Conservation (phyloP, 2,888 invertebrate genomes). For the Eupsilia transversa region DNA sequence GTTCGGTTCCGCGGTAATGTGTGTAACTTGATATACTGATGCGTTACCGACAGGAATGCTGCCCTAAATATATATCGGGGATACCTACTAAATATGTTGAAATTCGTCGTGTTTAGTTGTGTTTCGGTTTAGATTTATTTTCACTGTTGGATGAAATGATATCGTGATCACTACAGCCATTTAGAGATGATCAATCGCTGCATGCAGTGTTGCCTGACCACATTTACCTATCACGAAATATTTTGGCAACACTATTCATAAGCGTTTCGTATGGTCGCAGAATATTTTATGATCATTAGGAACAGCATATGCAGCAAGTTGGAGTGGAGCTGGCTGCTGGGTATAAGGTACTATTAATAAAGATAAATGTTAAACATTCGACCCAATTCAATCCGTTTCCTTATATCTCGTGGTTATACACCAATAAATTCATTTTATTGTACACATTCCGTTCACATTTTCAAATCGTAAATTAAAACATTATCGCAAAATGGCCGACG, state of each 20-base stretch:
- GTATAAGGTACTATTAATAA: background rate
- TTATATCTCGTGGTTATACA: constrained; percentile 20
- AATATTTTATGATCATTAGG: background rate
- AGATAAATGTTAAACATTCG: constrained; percentile 25
- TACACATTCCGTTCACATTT: constrained; percentile 33
- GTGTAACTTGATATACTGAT: constrained; percentile 59
- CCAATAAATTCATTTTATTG: constrained; percentile 34
- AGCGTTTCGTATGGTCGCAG: background rate
- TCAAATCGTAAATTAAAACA: constrained; percentile 50
- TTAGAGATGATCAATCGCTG: background rate
- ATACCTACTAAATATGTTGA: constrained; percentile 31
- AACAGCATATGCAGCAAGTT: background rate
- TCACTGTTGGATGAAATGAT: constrained; percentile 1
- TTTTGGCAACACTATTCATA: background rate
- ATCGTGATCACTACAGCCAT: background rate
- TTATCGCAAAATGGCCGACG: constrained; percentile 48
- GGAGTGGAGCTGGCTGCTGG: no score
- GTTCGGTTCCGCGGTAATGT: constrained; percentile 60
- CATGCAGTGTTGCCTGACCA: background rate
- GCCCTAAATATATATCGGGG: constrained; percentile 52
- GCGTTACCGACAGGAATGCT: constrained; percentile 39
- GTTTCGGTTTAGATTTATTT: background rate
- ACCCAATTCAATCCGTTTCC: constrained; percentile 8
- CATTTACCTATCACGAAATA: background rate
- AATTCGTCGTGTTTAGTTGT: constrained; percentile 11